Evolutionary conservation across 2,888 invertebrate species (phyloP), one percentile per base, ranked within the genome.

Genomic region (Macaria liturata): DNA sequence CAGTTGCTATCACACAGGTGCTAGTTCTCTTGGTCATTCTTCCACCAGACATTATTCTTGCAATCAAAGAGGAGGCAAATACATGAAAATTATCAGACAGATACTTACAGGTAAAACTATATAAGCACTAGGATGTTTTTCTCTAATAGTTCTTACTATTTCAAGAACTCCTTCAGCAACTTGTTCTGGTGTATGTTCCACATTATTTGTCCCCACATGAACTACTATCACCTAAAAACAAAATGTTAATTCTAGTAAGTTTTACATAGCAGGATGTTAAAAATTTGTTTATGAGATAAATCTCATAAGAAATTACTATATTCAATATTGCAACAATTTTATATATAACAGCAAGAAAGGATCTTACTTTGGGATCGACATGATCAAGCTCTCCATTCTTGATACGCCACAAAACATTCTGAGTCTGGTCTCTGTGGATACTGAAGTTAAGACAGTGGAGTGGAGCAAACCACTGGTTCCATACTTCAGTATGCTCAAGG

Each of bases 381-480:
- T 95, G 94, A 80, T 98, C 97, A 72, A 98, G 88, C 87, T 97
- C 97, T 52, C 98, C 98, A 89, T 98, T 97, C 77, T 94, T 93
- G 47, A 98, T 94, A 72, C 98, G 93, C 98, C 98, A 98, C 43
- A 98, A 89, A 9, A 98, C 95, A 93, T 98, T 95, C 82, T 98
- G 96, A 42, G 97, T 96, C 80, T 95, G 94, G 86, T 98, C 98
- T 65, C 95, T 96, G 69, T 97, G 95, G 76, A 98, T 96, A 71
- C 98, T 97, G 88, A 97, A 97, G 86, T 98, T 98, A 70, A 98
- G 94, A 80, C 97, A 96, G 85, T 98, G 98, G 80, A 98, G 93
- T 1, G 98, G 98, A 57, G 96, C 97, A 93, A 98, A 98, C 91
- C 96, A 94, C 74, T 96, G 95, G 79, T 96, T 95, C 98, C 98